Evolutionary conservation across 2,888 invertebrate genomes (phyloP), one percentile per base, ranked within the genome.

Genomic region (Chrysina gloriosa): DNA sequence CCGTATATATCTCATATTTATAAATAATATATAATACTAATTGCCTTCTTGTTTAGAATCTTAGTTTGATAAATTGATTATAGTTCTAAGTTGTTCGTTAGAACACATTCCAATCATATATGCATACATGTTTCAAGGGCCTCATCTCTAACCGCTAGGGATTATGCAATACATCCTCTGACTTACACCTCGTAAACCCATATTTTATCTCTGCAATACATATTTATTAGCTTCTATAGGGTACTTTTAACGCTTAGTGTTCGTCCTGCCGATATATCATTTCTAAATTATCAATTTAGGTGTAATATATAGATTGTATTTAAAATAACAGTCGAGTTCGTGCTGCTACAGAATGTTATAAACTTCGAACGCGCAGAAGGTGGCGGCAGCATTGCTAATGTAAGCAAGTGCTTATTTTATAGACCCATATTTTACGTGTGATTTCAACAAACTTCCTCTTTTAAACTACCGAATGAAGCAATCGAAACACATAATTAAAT

Each of bases 371-470:
- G 16, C 39, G 39, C 16, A 50, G 29, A 58, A 58, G 39, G 11
- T 14, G 27, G 34, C 25, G 16, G 2, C 39, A 2, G 25, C 7
- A 16, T 27, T 27, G 42, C 14, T 58, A 58, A 27, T 42, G 58
- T 58, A 58, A 58, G 58, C 58, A 58, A 42, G 42, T 58, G 58
- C 25, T 39, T 58, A 58, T 42, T 58, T 58, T 58, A 58, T 58
- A 39, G 58, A 23, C 14, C 16, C 42, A 25, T 58, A 58, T 58
- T 42, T 58, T 58, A 58, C 58, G 27, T 42, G 58, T 58, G 58
- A 58, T 58, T 58, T 58, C 58, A 58, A 58, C 58, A 58, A 58
- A 58, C 58, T 58, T 58, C 58, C 58, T 58, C 42, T 11, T 58
- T 58, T 58, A 58, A 58, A 58, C 16, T 58, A 39, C 23, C 14